Evolutionary conservation across 2,888 invertebrate species (phyloP).

Genomic region (Catonia carolina): DNA sequence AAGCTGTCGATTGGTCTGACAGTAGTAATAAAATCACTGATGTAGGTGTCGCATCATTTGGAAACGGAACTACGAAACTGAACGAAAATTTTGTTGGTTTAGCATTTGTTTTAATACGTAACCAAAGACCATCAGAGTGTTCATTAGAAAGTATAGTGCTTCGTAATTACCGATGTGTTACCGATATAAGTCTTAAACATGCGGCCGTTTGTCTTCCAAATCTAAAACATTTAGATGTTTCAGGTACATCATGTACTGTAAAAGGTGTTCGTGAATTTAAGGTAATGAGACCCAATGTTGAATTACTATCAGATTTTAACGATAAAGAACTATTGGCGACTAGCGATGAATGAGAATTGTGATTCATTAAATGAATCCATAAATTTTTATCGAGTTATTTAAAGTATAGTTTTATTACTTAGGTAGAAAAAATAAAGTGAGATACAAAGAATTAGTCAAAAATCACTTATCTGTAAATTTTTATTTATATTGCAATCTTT

Average conservation of each 20-base stretch:
- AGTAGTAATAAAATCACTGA: slow-evolving; percentile 29
- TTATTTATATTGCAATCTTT: too few species aligned
- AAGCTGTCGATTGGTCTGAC: slow-evolving; percentile 40
- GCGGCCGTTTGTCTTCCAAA: slow-evolving; percentile 54
- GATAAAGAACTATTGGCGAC: too few species aligned
- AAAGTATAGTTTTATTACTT: too few species aligned
- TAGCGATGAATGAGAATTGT: too few species aligned
- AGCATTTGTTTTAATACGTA: too few species aligned
- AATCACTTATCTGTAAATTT: too few species aligned
- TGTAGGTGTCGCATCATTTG: slow-evolving; percentile 34
- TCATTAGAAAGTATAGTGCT: slow-evolving; percentile 41
- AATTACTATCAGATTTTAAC: slow-evolving; percentile 6
- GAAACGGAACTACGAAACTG: slow-evolving; percentile 36
- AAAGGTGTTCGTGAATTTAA: slow-evolving; percentile 54
- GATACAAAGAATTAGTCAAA: too few species aligned
- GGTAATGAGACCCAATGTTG: slow-evolving; percentile 30
- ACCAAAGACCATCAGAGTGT: neutral
- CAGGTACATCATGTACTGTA: slow-evolving; percentile 56
- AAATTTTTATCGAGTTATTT: too few species aligned
- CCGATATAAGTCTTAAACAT: slow-evolving; percentile 55
- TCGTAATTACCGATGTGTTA: slow-evolving; percentile 55
- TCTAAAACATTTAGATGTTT: slow-evolving; percentile 56
- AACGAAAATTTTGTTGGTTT: neutral
- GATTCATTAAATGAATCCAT: too few species aligned
- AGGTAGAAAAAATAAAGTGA: too few species aligned